phyloP scores from a whole-genome alignment of 2,797 vertebrate genomes.

The Tokudaia tokunoshimensis region DNA sequence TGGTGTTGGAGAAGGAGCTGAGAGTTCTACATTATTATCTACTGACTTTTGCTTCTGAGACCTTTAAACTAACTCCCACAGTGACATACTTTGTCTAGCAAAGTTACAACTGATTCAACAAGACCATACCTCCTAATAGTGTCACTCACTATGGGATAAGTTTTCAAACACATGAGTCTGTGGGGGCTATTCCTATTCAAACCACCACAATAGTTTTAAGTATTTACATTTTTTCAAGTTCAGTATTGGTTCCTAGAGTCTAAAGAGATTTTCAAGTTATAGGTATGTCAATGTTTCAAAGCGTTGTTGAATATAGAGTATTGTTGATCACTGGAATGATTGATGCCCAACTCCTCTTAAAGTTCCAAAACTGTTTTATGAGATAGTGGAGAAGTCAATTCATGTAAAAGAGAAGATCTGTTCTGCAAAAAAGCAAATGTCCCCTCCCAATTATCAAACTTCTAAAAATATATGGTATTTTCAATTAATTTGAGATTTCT shows the following conservation, averaged over 20 bases:
- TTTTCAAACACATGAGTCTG: not conserved
- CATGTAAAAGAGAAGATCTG: not conserved
- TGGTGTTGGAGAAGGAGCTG: not conserved
- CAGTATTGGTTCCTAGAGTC: not conserved
- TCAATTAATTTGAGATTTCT: not conserved
- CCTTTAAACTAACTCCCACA: not conserved
- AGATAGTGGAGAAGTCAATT: not conserved
- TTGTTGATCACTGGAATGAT: not conserved
- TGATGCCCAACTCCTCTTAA: not conserved
- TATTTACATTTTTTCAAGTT: conserved; percentile 48
- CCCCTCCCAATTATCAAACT: not conserved
- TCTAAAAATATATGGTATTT: conserved; percentile 35
- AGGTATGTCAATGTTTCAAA: conserved; percentile 7
- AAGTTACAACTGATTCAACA: not conserved
- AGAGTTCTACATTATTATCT: not conserved
- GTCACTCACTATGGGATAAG: not conserved
- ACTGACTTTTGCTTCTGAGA: not conserved
- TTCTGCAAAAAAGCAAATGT: not conserved
- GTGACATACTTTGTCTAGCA: not conserved
- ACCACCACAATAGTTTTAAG: not conserved
- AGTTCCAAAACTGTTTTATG: conserved; percentile 2
- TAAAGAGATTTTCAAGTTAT: not conserved
- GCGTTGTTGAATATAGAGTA: not conserved
- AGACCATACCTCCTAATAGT: not conserved
- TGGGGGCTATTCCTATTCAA: not conserved